phyloP scores from a whole-genome alignment of 1,140 invertebrate genomes.

The Laupala kohalensis region DNA sequence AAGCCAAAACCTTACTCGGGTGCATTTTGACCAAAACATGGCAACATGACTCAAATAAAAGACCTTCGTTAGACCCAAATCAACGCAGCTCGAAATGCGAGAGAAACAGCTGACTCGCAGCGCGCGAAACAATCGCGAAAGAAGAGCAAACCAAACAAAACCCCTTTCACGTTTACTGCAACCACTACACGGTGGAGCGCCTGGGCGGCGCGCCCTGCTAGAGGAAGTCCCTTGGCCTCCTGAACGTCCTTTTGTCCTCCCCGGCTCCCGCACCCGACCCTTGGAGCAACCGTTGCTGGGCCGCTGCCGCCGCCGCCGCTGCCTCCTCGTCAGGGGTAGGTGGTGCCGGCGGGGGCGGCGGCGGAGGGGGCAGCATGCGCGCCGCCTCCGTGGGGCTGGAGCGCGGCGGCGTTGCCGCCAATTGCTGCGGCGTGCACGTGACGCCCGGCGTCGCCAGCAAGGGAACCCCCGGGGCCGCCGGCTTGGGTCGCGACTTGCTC shows the following conservation, averaged over 20 bases:
- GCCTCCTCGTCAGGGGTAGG: not conserved
- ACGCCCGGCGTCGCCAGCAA: not conserved
- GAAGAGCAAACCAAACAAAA: no score
- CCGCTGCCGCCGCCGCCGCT: not conserved
- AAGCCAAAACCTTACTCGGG: no score
- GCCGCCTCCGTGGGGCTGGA: slow-evolving; percentile 3
- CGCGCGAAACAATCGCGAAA: no score
- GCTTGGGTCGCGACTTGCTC: slow-evolving; percentile 53
- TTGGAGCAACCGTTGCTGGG: not conserved
- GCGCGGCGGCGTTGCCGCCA: not conserved
- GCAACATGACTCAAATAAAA: no score
- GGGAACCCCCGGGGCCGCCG: slow-evolving; percentile 35
- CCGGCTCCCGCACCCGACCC: not conserved
- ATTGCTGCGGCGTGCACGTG: not conserved
- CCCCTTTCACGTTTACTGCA: no score
- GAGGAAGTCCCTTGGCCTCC: slow-evolving; percentile 9
- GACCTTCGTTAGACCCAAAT: no score
- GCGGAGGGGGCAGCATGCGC: slow-evolving; percentile 1
- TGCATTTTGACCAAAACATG: no score
- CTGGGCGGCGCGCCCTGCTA: not conserved
- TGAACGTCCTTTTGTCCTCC: slow-evolving; percentile 1
- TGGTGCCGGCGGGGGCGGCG: not conserved
- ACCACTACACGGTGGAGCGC: no score
- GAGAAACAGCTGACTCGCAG: no score
- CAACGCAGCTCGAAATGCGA: no score